phyloP scores from a whole-genome alignment of 2,888 invertebrate species.

The Podotricha telesiphe region DNA sequence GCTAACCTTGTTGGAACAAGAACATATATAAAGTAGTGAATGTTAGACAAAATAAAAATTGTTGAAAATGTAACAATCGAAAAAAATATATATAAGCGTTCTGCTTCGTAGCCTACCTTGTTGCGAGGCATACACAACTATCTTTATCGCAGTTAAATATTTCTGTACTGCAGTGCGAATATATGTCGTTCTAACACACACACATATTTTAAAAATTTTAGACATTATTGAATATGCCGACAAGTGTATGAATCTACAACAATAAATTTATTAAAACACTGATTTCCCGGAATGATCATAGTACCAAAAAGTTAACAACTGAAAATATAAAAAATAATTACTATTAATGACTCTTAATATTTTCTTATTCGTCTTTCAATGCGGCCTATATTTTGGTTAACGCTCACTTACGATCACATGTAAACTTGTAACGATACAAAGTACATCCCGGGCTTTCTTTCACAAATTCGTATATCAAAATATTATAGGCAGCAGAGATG shows the following conservation, averaged over 20 bases:
- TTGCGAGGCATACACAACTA: too few relatives aligned
- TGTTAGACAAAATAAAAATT: slow-evolving; percentile 9
- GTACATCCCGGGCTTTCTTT: slow-evolving; percentile 67
- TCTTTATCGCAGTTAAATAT: neutral
- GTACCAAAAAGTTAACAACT: neutral
- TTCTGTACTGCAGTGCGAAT: neutral
- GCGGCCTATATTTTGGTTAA: slow-evolving; percentile 76
- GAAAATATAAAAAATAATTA: neutral
- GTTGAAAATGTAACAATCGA: slow-evolving; percentile 2
- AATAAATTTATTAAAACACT: neutral
- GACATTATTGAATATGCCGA: neutral
- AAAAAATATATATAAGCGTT: neutral
- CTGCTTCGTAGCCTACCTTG: neutral
- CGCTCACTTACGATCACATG: slow-evolving; percentile 72
- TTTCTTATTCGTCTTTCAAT: slow-evolving; percentile 58
- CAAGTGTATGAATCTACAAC: neutral
- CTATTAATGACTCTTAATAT: slow-evolving; percentile 52
- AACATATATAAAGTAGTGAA: slow-evolving; percentile 30
- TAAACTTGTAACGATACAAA: slow-evolving; percentile 64
- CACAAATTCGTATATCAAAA: slow-evolving; percentile 55
- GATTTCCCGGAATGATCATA: neutral
- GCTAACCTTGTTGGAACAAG: slow-evolving; percentile 33
- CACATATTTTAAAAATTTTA: neutral
- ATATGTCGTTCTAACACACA: neutral
- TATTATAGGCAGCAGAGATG: slow-evolving; percentile 67